Evolutionary conservation across 2,113 vertebrate species (phyloP), one percentile per base, ranked within the genome.

Genomic region (Aramus guarauna): DNA sequence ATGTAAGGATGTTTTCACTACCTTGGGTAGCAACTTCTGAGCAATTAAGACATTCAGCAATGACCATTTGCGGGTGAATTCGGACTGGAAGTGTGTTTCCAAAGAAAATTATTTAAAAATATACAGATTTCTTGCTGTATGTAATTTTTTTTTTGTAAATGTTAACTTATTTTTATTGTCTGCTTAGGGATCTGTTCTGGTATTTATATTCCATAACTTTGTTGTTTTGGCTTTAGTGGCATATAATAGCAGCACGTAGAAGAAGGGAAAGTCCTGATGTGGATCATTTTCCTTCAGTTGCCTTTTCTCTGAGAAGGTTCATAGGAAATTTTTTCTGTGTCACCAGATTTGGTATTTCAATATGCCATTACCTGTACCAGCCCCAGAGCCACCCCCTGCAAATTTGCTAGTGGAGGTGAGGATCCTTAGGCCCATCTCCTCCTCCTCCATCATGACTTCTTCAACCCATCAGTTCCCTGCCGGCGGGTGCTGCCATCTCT

Each of bases 121-220:
- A 67, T 94, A 80, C 94, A 95, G 96, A 91, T 94, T 85, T 92
- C 81, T 94, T 97, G 96, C 96, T 98, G 93, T 84, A 90, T 95
- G 78, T 85, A 93, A n/a, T 88, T 96, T 88, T 96, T 96, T 93
- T 69, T 60, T 41, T 94, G 81, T 94, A 85, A 94, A 87, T 90
- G 85, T 94, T 97, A 97, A 97, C 77, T 98, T 98, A 97, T 97
- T 98, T 97, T 88, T 94, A 32, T 92, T 91, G 34, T 95, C 59
- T 91, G 27, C 55, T 72, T 96, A 72, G 84, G 81, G 64, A 72
- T 82, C 59, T 92, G 9, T 69, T 90, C 27, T 87, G 55, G 59
- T 94, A 74, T 96, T 95, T 96, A 89, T 94, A 55, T 91, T 69
- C 63, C 63, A 26, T 72, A 39, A 60, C 39, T 68, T 85, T 3